Percentiles rank a stretch among this genome's conserved stretches.
Evolutionary conservation across 64 coral and sea anemone genomes (phyloP).

Genomic region (Porites lutea): DNA sequence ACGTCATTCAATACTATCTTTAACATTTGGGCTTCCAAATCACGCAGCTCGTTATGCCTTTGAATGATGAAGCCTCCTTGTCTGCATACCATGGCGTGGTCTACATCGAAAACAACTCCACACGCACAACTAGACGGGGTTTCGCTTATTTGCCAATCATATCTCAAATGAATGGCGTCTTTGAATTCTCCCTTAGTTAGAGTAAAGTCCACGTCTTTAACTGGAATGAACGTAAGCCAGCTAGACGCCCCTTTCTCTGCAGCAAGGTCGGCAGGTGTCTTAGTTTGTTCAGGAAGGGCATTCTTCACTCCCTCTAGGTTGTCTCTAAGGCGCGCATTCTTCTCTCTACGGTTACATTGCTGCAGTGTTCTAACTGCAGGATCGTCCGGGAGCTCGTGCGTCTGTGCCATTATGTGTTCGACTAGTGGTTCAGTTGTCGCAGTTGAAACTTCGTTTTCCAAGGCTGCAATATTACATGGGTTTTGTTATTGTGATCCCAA

Average conservation of each 20-base stretch:
- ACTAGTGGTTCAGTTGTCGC: not conserved
- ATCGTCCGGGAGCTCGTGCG: slow-evolving; percentile 38
- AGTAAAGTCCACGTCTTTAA: not conserved
- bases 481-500: no score
- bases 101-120: not conserved
- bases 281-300: slow-evolving; percentile 23
- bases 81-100: slow-evolving; percentile 4
- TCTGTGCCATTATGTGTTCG: not conserved
- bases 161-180: slow-evolving; percentile 21
- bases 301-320: slow-evolving; percentile 20
- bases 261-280: slow-evolving; percentile 21
- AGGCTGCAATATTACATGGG: no score
- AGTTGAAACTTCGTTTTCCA: no score
- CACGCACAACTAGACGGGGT: not conserved
- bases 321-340: not conserved
- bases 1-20: slow-evolving; percentile 37
- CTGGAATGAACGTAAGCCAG: not conserved
- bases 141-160: not conserved
- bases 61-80: slow-evolving; percentile 11
- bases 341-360: slow-evolving; percentile 28
- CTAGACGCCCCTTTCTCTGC: slow-evolving; percentile 14
- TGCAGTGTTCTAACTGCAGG: not conserved
- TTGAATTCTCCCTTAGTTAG: slow-evolving; percentile 19
- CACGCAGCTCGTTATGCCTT: not conserved
- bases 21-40: slow-evolving; percentile 20